phyloP scores from a whole-genome alignment of 2,888 invertebrate species.

The Tenthredo livida region DNA sequence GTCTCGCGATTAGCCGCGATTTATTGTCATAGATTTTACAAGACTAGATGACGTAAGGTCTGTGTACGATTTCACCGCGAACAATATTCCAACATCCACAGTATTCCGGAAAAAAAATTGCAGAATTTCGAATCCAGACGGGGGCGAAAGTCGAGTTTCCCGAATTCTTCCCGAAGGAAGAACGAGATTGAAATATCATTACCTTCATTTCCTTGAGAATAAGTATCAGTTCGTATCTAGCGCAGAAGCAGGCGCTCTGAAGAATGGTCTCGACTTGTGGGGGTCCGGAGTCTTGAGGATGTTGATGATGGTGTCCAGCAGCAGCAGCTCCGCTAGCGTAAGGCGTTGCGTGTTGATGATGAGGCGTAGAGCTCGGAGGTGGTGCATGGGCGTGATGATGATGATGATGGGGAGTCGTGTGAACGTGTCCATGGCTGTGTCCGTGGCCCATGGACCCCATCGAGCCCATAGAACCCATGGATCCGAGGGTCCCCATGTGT shows the following conservation, averaged over 20 bases:
- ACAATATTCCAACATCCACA: too few species aligned
- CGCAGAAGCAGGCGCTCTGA: slow-evolving; percentile 93
- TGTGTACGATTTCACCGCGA: too few species aligned
- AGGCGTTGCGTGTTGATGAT: slow-evolving; percentile 74
- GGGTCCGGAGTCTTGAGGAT: slow-evolving; percentile 83
- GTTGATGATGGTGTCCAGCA: slow-evolving; percentile 74
- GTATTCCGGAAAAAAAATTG: too few species aligned
- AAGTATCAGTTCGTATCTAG: slow-evolving; percentile 95
- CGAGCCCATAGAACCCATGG: slow-evolving; percentile 43
- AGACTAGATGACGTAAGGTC: too few species aligned
- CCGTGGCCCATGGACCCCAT: slow-evolving; percentile 58
- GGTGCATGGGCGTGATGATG: slow-evolving; percentile 69
- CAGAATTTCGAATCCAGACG: too few species aligned
- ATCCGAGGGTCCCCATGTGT: slow-evolving; percentile 43
- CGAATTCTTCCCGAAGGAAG: too few species aligned
- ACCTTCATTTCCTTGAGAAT: slow-evolving; percentile 93
- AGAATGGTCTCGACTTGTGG: slow-evolving; percentile 88
- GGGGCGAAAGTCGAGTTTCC: too few species aligned
- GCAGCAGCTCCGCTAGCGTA: slow-evolving; percentile 57
- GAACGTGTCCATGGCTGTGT: slow-evolving; percentile 75
- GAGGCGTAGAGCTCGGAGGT: slow-evolving; percentile 69
- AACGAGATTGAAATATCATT: slow-evolving; percentile 55
- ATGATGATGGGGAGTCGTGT: slow-evolving; percentile 76
- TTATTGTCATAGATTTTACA: too few species aligned
- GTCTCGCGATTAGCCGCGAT: too few species aligned